Percentiles rank a stretch among this genome's conserved stretches.
phyloP scores from a whole-genome alignment of 2,888 invertebrate genomes.

The Melitaea athalia region DNA sequence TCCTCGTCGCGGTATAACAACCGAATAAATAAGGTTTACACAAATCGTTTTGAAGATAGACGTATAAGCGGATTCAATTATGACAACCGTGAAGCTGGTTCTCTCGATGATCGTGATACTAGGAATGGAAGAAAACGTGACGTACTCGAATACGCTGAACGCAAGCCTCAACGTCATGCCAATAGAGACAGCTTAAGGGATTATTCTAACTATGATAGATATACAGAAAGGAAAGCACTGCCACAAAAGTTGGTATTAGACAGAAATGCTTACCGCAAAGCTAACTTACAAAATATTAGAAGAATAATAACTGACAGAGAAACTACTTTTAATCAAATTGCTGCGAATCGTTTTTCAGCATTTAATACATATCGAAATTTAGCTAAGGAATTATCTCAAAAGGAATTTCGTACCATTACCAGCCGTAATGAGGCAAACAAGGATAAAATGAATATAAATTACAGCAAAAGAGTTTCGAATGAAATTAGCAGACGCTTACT shows the following conservation, averaged over 20 bases:
- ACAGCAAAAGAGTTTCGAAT: neutral
- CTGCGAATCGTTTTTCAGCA: neutral
- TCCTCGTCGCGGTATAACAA: constrained; percentile 1
- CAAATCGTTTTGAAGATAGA: neutral
- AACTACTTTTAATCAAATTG: neutral
- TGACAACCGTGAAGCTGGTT: neutral
- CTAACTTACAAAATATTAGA: neutral
- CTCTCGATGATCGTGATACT: neutral
- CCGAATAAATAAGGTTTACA: neutral
- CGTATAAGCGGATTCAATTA: neutral
- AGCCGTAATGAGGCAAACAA: neutral
- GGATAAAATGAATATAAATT: neutral
- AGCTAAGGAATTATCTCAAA: neutral
- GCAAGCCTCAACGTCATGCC: neutral
- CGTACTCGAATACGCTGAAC: neutral
- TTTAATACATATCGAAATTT: neutral
- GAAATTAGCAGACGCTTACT: neutral
- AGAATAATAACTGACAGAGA: neutral
- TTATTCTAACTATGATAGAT: neutral
- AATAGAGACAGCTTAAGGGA: neutral
- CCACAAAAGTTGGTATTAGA: neutral
- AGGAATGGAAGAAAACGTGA: neutral
- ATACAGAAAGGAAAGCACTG: neutral
- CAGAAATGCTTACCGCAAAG: neutral
- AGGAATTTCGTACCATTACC: neutral